phyloP scores from a whole-genome alignment of 1,140 invertebrate species.

The Microplitis mediator region DNA sequence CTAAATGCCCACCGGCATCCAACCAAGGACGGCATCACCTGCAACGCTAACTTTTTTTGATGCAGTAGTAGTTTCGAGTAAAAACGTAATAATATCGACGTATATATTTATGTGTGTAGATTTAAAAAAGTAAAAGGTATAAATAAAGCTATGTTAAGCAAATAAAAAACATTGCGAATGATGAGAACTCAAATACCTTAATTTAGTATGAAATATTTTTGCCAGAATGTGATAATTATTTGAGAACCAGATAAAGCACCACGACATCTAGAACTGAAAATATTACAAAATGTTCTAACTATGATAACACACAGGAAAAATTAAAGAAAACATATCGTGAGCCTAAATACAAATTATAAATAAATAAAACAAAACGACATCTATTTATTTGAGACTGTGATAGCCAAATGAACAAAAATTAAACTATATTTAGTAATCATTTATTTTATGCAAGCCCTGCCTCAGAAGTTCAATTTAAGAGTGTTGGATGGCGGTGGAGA shows the following conservation, averaged over 20 bases:
- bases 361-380: neutral
- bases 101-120: too few species aligned
- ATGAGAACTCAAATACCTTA: conserved; percentile 36
- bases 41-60: too few species aligned
- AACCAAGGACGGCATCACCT: too few species aligned
- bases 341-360: neutral
- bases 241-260: conserved; percentile 58
- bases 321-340: neutral
- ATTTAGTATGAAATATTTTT: conserved; percentile 32
- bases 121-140: too few species aligned
- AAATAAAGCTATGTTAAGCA: neutral
- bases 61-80: too few species aligned
- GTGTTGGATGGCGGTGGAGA: too few species aligned
- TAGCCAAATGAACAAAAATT: neutral
- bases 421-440: too few species aligned
- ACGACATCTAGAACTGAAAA: conserved; percentile 57
- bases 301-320: conserved; percentile 3
- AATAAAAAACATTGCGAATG: conserved; percentile 3
- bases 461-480: too few species aligned
- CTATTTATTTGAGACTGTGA: neutral
- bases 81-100: too few species aligned
- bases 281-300: conserved; percentile 30
- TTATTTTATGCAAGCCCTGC: too few species aligned
- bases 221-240: conserved; percentile 39
- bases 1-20: too few species aligned